Evolutionary conservation across 2,888 invertebrate species (phyloP).

Genomic region (Philereme transversata): DNA sequence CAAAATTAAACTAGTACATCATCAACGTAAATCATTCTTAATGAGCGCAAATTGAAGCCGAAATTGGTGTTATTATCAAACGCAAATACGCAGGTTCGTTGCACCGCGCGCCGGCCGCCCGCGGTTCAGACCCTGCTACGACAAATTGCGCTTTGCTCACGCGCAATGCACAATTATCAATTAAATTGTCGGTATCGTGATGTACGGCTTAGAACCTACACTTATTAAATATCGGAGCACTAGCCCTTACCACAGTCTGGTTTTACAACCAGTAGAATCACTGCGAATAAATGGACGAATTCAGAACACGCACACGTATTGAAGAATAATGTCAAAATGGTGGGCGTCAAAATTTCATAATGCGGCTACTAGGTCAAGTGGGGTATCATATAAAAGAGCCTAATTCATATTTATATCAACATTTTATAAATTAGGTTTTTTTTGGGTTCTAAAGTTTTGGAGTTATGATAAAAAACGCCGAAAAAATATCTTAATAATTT

Average conservation of each 20-base stretch:
- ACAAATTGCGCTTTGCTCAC: constrained; percentile 41
- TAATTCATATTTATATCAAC: too few relatives aligned
- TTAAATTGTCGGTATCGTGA: constrained; percentile 55
- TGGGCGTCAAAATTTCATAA: too few relatives aligned
- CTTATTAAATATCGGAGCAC: constrained; percentile 36
- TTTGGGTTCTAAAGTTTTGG: too few relatives aligned
- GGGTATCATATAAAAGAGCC: too few relatives aligned
- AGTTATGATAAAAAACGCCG: too few relatives aligned
- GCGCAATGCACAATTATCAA: constrained; percentile 50
- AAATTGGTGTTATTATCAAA: neutral
- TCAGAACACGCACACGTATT: too few relatives aligned
- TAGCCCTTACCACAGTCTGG: constrained; percentile 20
- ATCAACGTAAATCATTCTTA: neutral
- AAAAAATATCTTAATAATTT: too few relatives aligned
- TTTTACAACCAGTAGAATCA: constrained; percentile 9
- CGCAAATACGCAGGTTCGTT: constrained; percentile 13
- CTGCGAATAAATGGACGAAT: neutral
- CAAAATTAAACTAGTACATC: too few relatives aligned
- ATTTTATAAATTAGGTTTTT: too few relatives aligned
- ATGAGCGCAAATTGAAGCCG: neutral
- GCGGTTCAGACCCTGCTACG: constrained; percentile 34
- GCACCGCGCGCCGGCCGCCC: constrained; percentile 26
- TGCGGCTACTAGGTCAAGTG: too few relatives aligned
- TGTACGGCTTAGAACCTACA: constrained; percentile 34
- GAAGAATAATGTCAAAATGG: too few relatives aligned